These are phyloP conservation scores for Cinclus mexicanus DNA, from an alignment of 2,113 vertebrate genomes.

Conservation along the genomic window DNA sequence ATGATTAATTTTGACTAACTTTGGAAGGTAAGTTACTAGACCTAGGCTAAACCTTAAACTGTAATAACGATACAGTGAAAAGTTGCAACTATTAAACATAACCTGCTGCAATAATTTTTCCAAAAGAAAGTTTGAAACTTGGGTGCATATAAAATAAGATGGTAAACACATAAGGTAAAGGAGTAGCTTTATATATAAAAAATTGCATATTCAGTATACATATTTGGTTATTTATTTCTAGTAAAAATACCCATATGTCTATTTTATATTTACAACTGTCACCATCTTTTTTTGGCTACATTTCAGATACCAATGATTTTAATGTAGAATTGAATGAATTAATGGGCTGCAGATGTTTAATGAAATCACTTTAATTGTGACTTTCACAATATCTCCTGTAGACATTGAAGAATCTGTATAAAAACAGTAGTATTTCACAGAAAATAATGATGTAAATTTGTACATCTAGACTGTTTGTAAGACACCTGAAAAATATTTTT, in stretches of 20 bases:
- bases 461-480: neutral
- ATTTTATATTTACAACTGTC: neutral
- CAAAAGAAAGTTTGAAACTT: neutral
- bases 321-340: conserved; percentile 49
- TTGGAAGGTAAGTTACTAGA: conserved; percentile 16
- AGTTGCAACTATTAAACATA: neutral
- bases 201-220: neutral
- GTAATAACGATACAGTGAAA: neutral
- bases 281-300: conserved; percentile 15
- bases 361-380: conserved; percentile 31
- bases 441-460: neutral
- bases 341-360: conserved; percentile 41
- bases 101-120: neutral
- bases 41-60: neutral
- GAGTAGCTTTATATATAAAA: neutral
- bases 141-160: neutral
- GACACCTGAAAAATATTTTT: neutral
- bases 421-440: neutral
- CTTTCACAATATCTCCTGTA: neutral
- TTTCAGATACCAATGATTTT: conserved; percentile 55
- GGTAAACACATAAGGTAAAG: neutral
- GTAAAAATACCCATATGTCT: neutral
- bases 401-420: neutral
- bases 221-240: neutral
- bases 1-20: neutral